Base-by-base conservation (phyloP, 2,888 invertebrate genomes). In the Lycophotia porphyrea region DNA sequence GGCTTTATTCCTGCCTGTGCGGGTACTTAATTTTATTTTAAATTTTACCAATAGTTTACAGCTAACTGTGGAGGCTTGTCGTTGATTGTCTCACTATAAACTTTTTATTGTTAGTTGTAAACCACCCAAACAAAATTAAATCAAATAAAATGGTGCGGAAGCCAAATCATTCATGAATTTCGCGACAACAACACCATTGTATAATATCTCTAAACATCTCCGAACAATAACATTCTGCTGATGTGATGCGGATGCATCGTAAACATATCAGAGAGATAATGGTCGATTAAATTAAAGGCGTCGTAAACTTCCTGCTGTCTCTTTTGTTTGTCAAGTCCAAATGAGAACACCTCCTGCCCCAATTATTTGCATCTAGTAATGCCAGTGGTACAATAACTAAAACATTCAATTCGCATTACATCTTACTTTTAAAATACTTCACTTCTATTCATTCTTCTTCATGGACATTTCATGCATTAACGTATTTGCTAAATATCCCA, bases 161-260 rank as follows among this genome's bases (percentile, higher is more conserved):
- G 42, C 42, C 13, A 5, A 27, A 24, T 24, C 52, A 66, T 73
- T 73, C 39, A 63, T 44, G 31, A 47, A 61, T 66, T 58, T 27
- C 27, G 42, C n/a, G n/a, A 21, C 34, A 42, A 47, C 47, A 78
- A 49, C 34, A 72, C 58, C 49, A 80, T 74, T 67, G 66, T 67
- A 13, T 63, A 11, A 18, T 55, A 34, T 55, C 18, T 67, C 34
- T 49, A 74, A 74, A 80, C 47, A 67, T 63, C 36, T 39, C 4
- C 5, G 11, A 55, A 78, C 74, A 78, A 78, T 80, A 42, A 52
- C 44, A 74, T 67, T 73, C 31, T 61, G 36, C 13, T 24, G 44
- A 47, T 39, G n/a, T 52, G 52, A 61, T 34, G 31, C 47, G 27
- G 44, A 47, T 36, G 27, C 52, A 47, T 36, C 39, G 15, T 34